Evolutionary conservation across 2,113 vertebrate species (phyloP).

Genomic region (Candoia aspera): DNA sequence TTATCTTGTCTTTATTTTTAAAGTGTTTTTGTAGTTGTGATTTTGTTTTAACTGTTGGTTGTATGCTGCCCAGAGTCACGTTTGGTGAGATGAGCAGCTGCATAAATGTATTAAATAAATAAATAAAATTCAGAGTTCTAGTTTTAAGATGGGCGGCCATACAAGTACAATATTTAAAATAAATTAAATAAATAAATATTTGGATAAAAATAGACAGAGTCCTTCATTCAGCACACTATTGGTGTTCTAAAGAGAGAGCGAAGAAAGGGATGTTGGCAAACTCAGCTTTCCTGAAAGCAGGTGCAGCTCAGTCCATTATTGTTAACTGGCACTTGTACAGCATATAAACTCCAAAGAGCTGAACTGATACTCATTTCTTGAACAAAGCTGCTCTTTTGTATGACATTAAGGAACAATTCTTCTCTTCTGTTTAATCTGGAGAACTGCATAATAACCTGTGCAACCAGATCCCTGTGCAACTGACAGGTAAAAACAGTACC

Average conservation of each 20-base stretch:
- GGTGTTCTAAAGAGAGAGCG: neutral
- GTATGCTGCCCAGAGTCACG: neutral
- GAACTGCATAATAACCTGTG: neutral
- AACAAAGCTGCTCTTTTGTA: slow-evolving; percentile 15
- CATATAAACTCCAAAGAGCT: neutral
- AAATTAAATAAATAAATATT: neutral
- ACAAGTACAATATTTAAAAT: neutral
- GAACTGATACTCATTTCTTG: neutral
- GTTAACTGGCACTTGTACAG: neutral
- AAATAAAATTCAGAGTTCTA: neutral
- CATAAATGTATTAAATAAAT: neutral
- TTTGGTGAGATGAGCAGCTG: neutral
- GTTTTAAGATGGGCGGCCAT: neutral
- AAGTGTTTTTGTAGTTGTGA: neutral
- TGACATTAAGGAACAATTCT: neutral
- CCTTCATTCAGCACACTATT: neutral
- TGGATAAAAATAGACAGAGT: neutral
- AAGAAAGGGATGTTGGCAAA: neutral
- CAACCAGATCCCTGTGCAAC: neutral
- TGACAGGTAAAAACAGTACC: neutral
- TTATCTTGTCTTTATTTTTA: neutral
- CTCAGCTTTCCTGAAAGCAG: neutral
- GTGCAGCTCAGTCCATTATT: neutral
- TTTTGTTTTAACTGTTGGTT: neutral
- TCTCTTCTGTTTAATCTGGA: slow-evolving; percentile 3